Conservation (phyloP, 2,797 vertebrate species). For the Sebastes steindachneri region DNA sequence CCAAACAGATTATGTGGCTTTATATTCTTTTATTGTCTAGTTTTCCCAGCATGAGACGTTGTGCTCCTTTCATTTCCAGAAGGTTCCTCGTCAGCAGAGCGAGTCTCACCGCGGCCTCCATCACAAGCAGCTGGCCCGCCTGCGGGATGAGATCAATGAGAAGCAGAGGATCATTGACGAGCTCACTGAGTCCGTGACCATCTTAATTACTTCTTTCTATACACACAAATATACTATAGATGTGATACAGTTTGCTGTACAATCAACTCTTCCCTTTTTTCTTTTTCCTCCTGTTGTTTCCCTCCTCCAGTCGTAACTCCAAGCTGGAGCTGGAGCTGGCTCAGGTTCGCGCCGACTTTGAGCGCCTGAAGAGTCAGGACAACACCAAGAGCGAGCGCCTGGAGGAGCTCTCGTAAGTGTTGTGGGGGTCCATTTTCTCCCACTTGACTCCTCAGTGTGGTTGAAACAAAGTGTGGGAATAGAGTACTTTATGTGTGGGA, state of each 20-base stretch:
- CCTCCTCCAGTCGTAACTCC: conserved; percentile 86
- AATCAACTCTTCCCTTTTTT: background rate
- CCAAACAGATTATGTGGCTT: background rate
- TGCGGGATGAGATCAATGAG: conserved; percentile 95
- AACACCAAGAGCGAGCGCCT: conserved; percentile 89
- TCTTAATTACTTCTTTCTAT: background rate
- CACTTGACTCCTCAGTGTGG: background rate
- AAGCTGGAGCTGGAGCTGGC: conserved; percentile 92
- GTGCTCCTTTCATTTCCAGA: conserved; percentile 59
- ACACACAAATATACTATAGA: background rate
- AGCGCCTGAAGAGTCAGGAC: conserved; percentile 92
- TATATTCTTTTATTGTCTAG: background rate
- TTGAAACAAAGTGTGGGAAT: background rate
- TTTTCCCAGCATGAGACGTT: background rate
- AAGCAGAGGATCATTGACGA: conserved; percentile 95
- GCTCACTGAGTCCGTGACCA: conserved; percentile 88
- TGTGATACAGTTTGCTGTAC: background rate
- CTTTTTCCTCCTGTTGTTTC: background rate
- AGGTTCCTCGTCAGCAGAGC: conserved; percentile 80
- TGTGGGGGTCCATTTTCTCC: background rate
- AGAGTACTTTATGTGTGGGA: background rate
- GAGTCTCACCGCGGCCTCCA: conserved; percentile 88
- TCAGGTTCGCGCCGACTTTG: conserved; percentile 91
- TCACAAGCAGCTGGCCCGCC: conserved; percentile 90
- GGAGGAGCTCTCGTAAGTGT: conserved; percentile 94